Evolutionary conservation across 2,888 invertebrate species (phyloP), one percentile per base, ranked within the genome.

Genomic region (Raillietiella orientalis): DNA sequence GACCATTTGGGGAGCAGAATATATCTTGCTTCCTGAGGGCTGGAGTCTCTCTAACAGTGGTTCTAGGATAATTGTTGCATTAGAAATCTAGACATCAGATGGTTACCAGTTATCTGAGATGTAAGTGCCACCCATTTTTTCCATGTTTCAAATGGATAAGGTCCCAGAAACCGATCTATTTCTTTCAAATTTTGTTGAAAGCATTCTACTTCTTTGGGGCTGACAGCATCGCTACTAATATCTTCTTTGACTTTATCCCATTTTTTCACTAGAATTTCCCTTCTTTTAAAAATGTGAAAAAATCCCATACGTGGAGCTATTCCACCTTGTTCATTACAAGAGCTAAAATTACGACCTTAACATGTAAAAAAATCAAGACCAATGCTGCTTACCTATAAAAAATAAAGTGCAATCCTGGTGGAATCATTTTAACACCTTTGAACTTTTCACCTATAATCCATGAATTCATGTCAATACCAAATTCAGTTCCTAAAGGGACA

Each of bases 341-440:
- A n/a, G n/a, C n/a, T n/a, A n/a, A n/a, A n/a, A n/a, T n/a, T n/a
- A n/a, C n/a, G n/a, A n/a, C n/a, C n/a, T n/a, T n/a, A n/a, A 17
- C 19, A 6, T 17, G 19, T 17, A 17, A 8, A 17, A 17, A n/a
- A 17, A n/a, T 8, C 19, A 17, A 8, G 19, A 17, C 6, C n/a
- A 17, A 17, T 17, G 19, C 19, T 8, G 56, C 53, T 33, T 56
- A 61, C 53, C 71, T 70, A 43, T 70, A 84, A 51, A 79, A 79
- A 10, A 96, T 55, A 41, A 70, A 87, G 47, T 96, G 93, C 27
- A 84, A 50, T 4, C 93, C 93, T 2, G 84, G 77, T 1, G 93
- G 93, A 37, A 96, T 90, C 87, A 96, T 87, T 56, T 96, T 96
- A 15, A 96, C 62, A 2, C 93, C 96, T 38, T 63, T 59, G 46